These are phyloP conservation scores for Lamproptera curius DNA, from an alignment of 2,888 invertebrate species.

Conservation along the genomic window DNA sequence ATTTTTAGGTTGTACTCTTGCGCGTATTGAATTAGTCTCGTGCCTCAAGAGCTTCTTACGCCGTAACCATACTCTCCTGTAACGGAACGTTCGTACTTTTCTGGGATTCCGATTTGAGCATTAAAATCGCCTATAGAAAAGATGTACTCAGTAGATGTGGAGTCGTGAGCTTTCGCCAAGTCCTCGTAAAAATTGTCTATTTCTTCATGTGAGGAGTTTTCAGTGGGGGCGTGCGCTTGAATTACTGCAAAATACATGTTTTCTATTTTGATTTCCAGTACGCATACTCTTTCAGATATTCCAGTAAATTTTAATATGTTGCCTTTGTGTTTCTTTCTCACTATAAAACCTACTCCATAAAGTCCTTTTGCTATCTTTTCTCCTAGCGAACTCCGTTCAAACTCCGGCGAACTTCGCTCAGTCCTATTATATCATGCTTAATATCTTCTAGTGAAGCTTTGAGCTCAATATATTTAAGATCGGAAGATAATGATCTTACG, in stretches of 20 bases:
- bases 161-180: constrained; percentile 20
- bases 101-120: constrained; percentile 17
- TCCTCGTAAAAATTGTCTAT: constrained; percentile 25
- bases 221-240: constrained; percentile 26
- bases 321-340: constrained; percentile 25
- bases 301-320: constrained; percentile 27
- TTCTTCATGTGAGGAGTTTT: constrained; percentile 25
- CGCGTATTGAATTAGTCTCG: constrained; percentile 11
- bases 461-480: constrained; percentile 20
- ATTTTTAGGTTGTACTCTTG: no score
- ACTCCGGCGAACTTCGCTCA: constrained; percentile 24
- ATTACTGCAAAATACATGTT: constrained; percentile 20
- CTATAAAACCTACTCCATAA: constrained; percentile 28
- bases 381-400: no score
- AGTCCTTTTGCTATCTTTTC: constrained; percentile 27
- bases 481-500: constrained; percentile 22
- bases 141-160: constrained; percentile 15
- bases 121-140: constrained; percentile 26
- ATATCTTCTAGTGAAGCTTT: constrained; percentile 23
- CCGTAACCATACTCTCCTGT: not conserved
- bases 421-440: constrained; percentile 24
- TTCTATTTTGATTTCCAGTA: constrained; percentile 26
- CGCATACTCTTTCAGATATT: constrained; percentile 29
- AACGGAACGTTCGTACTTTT: constrained; percentile 3
- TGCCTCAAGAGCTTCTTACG: constrained; percentile 1